These are phyloP conservation scores for Pandemis cinnamomeana DNA, from an alignment of 2,888 invertebrate genomes.

Conservation along the genomic window DNA sequence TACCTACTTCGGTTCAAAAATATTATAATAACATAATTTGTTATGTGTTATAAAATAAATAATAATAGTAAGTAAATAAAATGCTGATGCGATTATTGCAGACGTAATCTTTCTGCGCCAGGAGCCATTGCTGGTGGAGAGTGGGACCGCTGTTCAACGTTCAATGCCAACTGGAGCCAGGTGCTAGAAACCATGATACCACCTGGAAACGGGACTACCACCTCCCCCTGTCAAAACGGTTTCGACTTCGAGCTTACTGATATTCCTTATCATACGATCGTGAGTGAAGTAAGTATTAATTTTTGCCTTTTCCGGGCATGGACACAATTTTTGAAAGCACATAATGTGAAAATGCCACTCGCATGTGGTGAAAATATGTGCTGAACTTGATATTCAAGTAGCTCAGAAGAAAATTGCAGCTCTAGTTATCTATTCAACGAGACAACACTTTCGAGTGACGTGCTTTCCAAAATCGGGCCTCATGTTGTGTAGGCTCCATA, in stretches of 20 bases:
- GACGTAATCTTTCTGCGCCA: conserved; percentile 63
- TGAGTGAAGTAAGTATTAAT: conserved; percentile 55
- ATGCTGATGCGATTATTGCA: conserved; percentile 44
- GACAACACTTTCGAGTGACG: no score
- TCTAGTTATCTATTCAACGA: no score
- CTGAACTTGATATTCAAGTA: no score
- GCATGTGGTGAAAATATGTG: no score
- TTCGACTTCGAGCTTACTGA: conserved; percentile 64
- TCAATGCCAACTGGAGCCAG: conserved; percentile 60
- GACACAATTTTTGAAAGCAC: no score
- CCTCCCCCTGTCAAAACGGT: conserved; percentile 55
- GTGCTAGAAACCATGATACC: conserved; percentile 56
- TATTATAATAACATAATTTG: no score
- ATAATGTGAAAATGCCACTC: no score
- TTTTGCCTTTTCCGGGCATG: background rate
- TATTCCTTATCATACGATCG: conserved; percentile 63
- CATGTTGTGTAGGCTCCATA: no score
- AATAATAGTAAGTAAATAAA: background rate
- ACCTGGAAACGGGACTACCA: conserved; percentile 51
- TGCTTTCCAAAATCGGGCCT: no score
- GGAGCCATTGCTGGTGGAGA: conserved; percentile 50
- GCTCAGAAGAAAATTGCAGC: no score
- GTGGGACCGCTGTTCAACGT: conserved; percentile 60
- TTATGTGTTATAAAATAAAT: no score
- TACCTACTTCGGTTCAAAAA: no score